These are phyloP conservation scores for Julus scanicus DNA, from an alignment of 2,888 invertebrate species.

Conservation along the genomic window DNA sequence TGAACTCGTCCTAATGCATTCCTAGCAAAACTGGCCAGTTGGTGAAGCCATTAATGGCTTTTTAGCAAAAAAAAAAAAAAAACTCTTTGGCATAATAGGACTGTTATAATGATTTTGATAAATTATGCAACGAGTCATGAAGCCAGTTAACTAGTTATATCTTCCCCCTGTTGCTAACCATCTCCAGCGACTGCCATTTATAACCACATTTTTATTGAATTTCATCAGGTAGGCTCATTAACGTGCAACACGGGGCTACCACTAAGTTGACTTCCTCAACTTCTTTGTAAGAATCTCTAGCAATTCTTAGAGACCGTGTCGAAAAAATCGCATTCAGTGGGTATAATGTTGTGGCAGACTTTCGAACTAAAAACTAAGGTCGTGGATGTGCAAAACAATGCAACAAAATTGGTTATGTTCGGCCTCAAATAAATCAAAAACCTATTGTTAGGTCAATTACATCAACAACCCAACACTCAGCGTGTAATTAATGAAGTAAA, in stretches of 20 bases:
- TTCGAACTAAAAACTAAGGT: slow-evolving; percentile 1
- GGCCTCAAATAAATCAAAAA: slow-evolving; percentile 30
- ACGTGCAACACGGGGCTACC: slow-evolving; percentile 2
- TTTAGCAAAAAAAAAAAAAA: neutral
- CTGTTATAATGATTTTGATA: slow-evolving; percentile 17
- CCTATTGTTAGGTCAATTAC: slow-evolving; percentile 39
- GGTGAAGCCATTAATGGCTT: neutral
- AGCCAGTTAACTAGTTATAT: slow-evolving; percentile 6
- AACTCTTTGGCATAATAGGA: neutral
- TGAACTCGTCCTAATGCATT: slow-evolving; percentile 22
- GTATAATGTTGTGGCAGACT: slow-evolving; percentile 19
- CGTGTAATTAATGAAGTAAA: slow-evolving; percentile 36
- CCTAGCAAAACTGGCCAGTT: neutral
- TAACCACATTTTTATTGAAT: neutral
- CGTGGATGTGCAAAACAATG: slow-evolving; percentile 12
- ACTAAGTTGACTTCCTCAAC: neutral
- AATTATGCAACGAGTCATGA: slow-evolving; percentile 35
- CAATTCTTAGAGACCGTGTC: neutral
- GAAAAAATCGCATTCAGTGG: neutral
- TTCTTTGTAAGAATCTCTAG: neutral
- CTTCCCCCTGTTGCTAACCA: slow-evolving; percentile 24
- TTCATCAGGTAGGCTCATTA: slow-evolving; percentile 2
- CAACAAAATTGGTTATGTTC: neutral
- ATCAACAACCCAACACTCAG: slow-evolving; percentile 30
- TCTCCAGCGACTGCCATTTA: slow-evolving; percentile 13